Conservation (phyloP, 1,140 invertebrate species). For the Leptestheria dahalacensis region DNA sequence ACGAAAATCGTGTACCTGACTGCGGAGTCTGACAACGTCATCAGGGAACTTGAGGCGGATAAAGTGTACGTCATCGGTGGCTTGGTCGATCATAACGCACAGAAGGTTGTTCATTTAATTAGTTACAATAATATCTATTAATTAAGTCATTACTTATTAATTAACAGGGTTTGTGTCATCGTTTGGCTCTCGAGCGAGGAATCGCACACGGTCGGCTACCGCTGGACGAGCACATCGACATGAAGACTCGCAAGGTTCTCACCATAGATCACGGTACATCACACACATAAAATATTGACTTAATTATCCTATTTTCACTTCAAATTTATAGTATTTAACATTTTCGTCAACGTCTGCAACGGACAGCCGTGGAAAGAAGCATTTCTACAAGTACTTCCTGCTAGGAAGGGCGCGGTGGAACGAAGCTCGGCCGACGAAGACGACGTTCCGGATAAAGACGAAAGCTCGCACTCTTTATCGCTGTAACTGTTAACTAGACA, state of each 20-base stretch:
- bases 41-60: conserved; percentile 55
- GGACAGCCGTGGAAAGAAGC: conserved; percentile 70
- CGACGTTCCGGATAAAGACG: no score
- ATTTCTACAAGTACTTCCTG: conserved; percentile 60
- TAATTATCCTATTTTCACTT: conserved; percentile 15
- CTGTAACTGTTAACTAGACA: no score
- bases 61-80: conserved; percentile 91
- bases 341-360: conserved; percentile 59
- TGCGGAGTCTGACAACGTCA: conserved; percentile 82
- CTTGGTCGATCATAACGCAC: conserved; percentile 88
- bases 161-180: conserved; percentile 62
- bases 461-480: no score
- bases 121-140: background rate
- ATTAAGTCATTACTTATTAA: conserved; percentile 6
- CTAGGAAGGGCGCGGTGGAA: conserved; percentile 46
- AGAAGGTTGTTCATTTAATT: conserved; percentile 52
- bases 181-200: conserved; percentile 57
- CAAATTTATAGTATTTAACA: conserved; percentile 71
- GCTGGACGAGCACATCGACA: conserved; percentile 72
- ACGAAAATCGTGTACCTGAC: conserved; percentile 77
- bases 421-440: background rate
- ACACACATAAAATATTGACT: conserved; percentile 12
- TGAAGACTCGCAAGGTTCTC: conserved; percentile 86
- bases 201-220: conserved; percentile 75
- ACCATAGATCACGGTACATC: conserved; percentile 83